phyloP scores from a whole-genome alignment of 2,113 vertebrate species.

The Prunella himalayana region DNA sequence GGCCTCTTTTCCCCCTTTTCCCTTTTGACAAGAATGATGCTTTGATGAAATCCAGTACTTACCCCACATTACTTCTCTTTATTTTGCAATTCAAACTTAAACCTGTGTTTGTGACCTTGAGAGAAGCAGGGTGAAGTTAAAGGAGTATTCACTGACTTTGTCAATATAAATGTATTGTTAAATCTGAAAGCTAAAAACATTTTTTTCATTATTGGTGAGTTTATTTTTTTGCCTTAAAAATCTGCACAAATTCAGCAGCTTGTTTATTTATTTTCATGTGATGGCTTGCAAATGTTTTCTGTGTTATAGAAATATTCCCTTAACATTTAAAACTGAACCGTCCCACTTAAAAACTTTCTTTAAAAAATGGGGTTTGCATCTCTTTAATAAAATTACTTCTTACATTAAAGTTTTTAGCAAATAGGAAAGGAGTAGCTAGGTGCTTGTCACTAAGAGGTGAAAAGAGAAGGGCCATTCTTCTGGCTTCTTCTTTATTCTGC shows the following conservation, averaged over 20 bases:
- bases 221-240: not conserved
- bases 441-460: not conserved
- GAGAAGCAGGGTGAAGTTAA: not conserved
- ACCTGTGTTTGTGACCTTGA: not conserved
- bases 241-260: not conserved
- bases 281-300: not conserved
- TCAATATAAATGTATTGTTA: not conserved
- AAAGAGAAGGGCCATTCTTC: not conserved
- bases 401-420: not conserved
- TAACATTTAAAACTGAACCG: not conserved
- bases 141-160: not conserved
- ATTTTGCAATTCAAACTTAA: not conserved
- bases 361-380: not conserved
- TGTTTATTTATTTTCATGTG: not conserved
- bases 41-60: not conserved
- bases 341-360: not conserved
- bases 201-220: not conserved
- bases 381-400: not conserved
- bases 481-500: not conserved
- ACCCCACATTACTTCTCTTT: not conserved
- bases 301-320: not conserved
- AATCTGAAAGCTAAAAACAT: not conserved
- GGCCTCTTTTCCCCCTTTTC: not conserved
- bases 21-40: not conserved
- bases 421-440: not conserved